phyloP scores from a whole-genome alignment of 2,888 invertebrate genomes.

The Pseudolycoriella hygida region DNA sequence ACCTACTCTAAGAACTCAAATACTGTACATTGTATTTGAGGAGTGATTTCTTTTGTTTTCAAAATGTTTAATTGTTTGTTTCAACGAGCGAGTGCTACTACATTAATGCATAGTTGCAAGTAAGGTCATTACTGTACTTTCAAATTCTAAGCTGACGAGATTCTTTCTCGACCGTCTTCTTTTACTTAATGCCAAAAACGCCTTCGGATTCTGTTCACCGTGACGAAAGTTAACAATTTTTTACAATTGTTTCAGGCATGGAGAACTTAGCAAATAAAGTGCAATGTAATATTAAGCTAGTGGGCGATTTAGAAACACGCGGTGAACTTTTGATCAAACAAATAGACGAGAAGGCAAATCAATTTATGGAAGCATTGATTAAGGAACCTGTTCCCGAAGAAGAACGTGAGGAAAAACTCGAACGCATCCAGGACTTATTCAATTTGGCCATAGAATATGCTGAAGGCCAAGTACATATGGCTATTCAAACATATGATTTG shows the following conservation, averaged over 20 bases:
- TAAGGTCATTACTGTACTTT: neutral
- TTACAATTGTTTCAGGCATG: too few relatives aligned
- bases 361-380: constrained; percentile 25
- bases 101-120: too few relatives aligned
- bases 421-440: constrained; percentile 72
- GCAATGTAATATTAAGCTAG: constrained; percentile 86
- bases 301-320: constrained; percentile 86
- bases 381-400: constrained; percentile 33
- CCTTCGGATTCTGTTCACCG: neutral
- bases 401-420: constrained; percentile 65
- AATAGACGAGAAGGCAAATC: constrained; percentile 55
- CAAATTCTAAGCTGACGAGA: too few relatives aligned
- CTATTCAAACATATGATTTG: constrained; percentile 95
- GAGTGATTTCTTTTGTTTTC: neutral
- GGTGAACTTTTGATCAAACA: constrained; percentile 81
- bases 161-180: neutral
- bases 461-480: constrained; percentile 93
- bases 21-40: too few relatives aligned
- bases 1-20: too few relatives aligned
- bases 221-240: too few relatives aligned
- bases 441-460: constrained; percentile 91
- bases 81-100: too few relatives aligned
- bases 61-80: neutral
- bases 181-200: too few relatives aligned
- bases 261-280: constrained; percentile 90